Conservation (phyloP, 2,113 vertebrate species). For the Damaliscus lunatus region DNA sequence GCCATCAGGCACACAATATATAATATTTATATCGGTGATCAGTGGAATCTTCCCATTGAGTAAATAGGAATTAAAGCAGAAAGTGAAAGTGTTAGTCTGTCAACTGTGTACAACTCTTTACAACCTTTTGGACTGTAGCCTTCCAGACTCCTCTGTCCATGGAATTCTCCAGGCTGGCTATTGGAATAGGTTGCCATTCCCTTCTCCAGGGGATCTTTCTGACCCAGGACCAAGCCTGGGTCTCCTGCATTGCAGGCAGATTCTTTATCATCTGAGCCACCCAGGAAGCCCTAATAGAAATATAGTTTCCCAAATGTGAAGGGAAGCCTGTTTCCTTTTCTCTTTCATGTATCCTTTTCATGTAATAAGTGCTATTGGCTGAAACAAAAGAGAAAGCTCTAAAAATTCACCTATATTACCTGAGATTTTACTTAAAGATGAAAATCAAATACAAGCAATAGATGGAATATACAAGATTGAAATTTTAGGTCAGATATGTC, state of each 20-base stretch:
- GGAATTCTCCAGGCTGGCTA: background rate
- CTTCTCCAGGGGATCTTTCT: background rate
- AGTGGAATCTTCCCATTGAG: constrained; percentile 61
- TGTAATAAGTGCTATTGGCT: constrained; percentile 61
- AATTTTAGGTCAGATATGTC: background rate
- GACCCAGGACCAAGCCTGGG: background rate
- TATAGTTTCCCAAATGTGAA: constrained; percentile 50
- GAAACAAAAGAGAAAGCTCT: constrained; percentile 50
- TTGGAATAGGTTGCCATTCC: background rate
- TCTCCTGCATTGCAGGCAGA: background rate
- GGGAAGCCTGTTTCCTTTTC: background rate
- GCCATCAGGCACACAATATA: constrained; percentile 29
- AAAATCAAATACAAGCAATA: constrained; percentile 66
- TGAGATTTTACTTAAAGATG: constrained; percentile 65
- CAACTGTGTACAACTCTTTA: background rate
- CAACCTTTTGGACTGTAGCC: background rate
- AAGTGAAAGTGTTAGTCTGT: background rate
- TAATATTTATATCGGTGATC: constrained; percentile 69
- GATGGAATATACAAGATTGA: background rate
- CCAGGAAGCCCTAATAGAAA: background rate
- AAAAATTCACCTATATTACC: constrained; percentile 40
- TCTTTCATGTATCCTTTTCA: background rate
- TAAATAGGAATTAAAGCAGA: background rate
- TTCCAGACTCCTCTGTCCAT: background rate
- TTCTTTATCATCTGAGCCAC: background rate